These are phyloP conservation scores for Wasmannia auropunctata DNA, from an alignment of 1,140 invertebrate genomes.

Conservation along the genomic window DNA sequence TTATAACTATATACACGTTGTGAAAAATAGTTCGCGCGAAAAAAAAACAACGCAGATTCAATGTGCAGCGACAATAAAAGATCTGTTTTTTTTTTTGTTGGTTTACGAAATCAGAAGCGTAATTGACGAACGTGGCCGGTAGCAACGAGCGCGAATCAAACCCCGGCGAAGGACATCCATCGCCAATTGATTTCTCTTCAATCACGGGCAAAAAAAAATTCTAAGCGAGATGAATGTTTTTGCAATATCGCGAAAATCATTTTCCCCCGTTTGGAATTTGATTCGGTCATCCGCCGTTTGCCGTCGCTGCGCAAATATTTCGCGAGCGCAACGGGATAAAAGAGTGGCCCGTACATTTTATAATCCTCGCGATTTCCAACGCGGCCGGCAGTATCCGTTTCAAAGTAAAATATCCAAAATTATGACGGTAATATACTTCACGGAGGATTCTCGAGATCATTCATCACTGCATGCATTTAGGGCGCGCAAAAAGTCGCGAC, in stretches of 20 bases:
- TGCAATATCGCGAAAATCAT: constrained; percentile 52
- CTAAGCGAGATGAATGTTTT: constrained; percentile 56
- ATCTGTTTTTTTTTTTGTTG: not conserved
- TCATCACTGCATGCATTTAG: not conserved
- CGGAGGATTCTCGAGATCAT: constrained; percentile 1
- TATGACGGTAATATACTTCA: not conserved
- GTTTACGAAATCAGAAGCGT: constrained; percentile 33
- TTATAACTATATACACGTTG: not conserved
- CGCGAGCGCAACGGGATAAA: constrained; percentile 40
- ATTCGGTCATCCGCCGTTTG: constrained; percentile 4
- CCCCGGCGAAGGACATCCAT: constrained; percentile 23
- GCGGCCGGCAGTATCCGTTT: not conserved
- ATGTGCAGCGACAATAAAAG: constrained; percentile 13
- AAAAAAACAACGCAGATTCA: not conserved
- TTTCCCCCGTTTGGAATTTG: constrained; percentile 44
- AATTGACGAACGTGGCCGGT: constrained; percentile 18
- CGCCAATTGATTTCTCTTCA: constrained; percentile 56
- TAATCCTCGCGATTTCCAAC: constrained; percentile 5
- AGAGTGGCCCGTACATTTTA: constrained; percentile 13
- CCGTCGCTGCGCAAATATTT: constrained; percentile 46
- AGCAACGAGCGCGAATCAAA: constrained; percentile 31
- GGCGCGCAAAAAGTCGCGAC: not conserved
- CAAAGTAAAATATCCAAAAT: not conserved
- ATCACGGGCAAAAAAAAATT: constrained; percentile 53
- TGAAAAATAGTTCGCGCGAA: not conserved